These are phyloP conservation scores for Antedon mediterranea DNA, from an alignment of 53 echinoderm and acorn worm species.

Conservation along the genomic window DNA sequence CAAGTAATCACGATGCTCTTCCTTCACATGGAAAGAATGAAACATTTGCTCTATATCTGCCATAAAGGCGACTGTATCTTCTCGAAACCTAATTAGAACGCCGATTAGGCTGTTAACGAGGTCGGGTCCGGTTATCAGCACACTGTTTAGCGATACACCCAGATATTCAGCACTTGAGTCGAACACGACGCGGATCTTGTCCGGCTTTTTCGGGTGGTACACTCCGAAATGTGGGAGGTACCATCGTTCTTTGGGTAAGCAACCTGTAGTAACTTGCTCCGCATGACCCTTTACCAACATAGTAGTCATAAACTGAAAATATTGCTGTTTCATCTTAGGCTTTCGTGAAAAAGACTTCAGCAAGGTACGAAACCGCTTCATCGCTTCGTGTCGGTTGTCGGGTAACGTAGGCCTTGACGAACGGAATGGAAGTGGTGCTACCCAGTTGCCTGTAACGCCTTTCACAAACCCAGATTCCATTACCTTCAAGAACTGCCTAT, in stretches of 20 bases:
- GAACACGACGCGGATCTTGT: too few relatives aligned
- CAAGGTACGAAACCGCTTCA: too few relatives aligned
- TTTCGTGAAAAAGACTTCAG: too few relatives aligned
- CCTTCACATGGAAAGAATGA: slow-evolving; percentile 17
- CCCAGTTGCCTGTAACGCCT: neutral
- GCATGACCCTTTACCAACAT: too few relatives aligned
- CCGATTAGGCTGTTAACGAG: neutral
- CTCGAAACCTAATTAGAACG: neutral
- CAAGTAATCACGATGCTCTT: slow-evolving; percentile 30
- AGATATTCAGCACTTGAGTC: neutral
- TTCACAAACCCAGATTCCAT: neutral
- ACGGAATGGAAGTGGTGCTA: neutral
- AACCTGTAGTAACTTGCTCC: too few relatives aligned
- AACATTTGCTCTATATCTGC: slow-evolving; percentile 30
- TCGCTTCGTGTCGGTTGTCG: too few relatives aligned
- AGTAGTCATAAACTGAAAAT: too few relatives aligned
- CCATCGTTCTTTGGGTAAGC: too few relatives aligned
- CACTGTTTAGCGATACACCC: neutral
- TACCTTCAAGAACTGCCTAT: neutral
- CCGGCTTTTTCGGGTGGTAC: too few relatives aligned
- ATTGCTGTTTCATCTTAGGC: too few relatives aligned
- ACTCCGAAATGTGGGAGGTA: too few relatives aligned
- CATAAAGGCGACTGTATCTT: neutral
- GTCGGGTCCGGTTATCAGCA: neutral
- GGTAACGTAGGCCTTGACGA: neutral